Conservation (phyloP, 2,113 vertebrate species). For the Malurus melanocephalus region DNA sequence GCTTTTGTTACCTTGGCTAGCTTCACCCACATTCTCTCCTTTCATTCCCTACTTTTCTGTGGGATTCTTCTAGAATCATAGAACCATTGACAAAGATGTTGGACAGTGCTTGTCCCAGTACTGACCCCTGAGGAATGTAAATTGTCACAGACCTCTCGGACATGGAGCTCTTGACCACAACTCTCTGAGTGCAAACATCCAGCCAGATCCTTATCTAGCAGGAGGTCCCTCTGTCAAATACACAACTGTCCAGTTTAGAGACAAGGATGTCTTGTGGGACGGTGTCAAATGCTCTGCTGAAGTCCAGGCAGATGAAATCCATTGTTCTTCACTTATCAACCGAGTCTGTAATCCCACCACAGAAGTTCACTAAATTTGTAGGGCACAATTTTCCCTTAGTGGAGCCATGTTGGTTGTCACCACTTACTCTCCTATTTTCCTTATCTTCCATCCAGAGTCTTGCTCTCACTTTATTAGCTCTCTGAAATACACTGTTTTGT, state of each 20-base stretch:
- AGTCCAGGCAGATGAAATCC: neutral
- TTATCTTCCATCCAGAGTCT: neutral
- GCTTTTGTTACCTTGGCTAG: neutral
- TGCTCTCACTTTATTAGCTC: neutral
- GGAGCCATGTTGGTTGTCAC: neutral
- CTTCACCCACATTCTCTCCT: neutral
- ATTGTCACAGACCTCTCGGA: neutral
- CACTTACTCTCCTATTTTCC: neutral
- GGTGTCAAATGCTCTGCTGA: neutral
- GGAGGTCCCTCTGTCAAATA: neutral
- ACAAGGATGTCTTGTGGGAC: neutral
- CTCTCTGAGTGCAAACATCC: neutral
- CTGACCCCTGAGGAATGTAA: rapidly evolving
- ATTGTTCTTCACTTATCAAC: neutral
- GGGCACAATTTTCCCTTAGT: neutral
- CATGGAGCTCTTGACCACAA: neutral
- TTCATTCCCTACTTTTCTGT: neutral
- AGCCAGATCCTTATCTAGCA: neutral
- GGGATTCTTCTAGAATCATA: neutral
- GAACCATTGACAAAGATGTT: neutral
- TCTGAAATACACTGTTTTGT: neutral
- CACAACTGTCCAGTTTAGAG: neutral
- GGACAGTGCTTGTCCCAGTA: neutral
- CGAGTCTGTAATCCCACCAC: neutral
- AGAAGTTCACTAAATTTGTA: neutral